phyloP scores from a whole-genome alignment of 2,113 vertebrate species.

The Oriolus oriolus region DNA sequence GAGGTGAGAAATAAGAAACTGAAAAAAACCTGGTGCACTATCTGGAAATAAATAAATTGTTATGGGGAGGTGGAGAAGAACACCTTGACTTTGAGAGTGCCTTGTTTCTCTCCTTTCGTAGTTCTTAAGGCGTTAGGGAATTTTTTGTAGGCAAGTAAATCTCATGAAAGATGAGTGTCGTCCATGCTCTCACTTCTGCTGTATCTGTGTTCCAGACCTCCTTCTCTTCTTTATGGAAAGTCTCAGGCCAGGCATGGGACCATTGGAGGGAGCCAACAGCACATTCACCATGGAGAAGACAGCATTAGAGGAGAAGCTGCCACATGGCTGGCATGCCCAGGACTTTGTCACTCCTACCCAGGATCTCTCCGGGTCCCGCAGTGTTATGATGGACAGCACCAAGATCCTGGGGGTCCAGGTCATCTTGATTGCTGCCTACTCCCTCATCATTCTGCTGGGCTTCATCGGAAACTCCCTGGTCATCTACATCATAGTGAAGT shows the following conservation, averaged over 20 bases:
- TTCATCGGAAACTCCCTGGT: constrained; percentile 86
- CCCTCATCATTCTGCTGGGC: constrained; percentile 86
- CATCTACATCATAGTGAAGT: constrained; percentile 86
- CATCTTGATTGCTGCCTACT: constrained; percentile 82
- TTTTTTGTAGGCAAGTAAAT: background rate
- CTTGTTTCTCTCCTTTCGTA: background rate
- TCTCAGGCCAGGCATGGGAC: constrained; percentile 69
- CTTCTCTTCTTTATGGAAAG: background rate
- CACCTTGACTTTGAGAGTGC: background rate
- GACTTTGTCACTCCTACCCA: constrained; percentile 62
- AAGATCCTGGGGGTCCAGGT: constrained; percentile 85
- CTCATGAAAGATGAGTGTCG: background rate
- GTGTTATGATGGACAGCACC: constrained; percentile 82
- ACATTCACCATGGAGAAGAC: constrained; percentile 69
- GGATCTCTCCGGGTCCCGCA: constrained; percentile 67
- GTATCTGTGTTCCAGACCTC: constrained; percentile 12
- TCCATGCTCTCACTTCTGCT: background rate
- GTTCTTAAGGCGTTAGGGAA: background rate
- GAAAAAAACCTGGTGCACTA: background rate
- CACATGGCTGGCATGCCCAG: constrained; percentile 38
- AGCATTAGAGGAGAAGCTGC: constrained; percentile 14
- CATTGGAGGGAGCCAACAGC: constrained; percentile 73
- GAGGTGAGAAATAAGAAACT: background rate
- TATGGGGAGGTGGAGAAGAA: background rate
- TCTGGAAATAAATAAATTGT: background rate